A percentile compares a stretch with the other conserved stretches of the same genome.
These are phyloP conservation scores for Halcyon smyrnensis DNA, from an alignment of 2,797 vertebrate genomes.

Conservation along the genomic window DNA sequence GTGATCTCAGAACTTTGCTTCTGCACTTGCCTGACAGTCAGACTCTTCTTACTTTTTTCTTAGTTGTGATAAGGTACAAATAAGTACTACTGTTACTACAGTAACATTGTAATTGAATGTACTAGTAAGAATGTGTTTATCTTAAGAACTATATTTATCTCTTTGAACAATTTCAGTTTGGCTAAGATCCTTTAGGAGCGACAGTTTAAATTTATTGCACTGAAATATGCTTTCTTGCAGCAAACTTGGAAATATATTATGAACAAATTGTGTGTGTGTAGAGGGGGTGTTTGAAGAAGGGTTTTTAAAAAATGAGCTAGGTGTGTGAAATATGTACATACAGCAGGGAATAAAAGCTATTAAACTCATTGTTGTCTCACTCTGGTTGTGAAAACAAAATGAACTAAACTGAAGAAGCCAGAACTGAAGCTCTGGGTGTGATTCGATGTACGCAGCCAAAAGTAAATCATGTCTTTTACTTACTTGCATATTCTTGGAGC, in stretches of 20 bases:
- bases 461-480: background rate
- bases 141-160: background rate
- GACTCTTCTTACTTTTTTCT: background rate
- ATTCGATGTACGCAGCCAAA: background rate
- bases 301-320: background rate
- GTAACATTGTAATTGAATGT: background rate
- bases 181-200: background rate
- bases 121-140: slow-evolving; percentile 17
- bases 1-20: background rate
- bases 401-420: background rate
- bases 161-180: background rate
- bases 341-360: background rate
- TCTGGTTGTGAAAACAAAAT: background rate
- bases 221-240: background rate
- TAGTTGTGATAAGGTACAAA: background rate
- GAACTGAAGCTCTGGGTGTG: background rate
- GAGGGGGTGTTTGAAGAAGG: background rate
- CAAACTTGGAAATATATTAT: background rate
- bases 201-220: background rate
- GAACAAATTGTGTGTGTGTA: background rate
- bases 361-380: background rate
- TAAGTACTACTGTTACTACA: slow-evolving; percentile 10
- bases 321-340: background rate
- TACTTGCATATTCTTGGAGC: background rate
- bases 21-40: background rate